Evolutionary conservation across 2,888 invertebrate genomes (phyloP).

Genomic region (Iphiclides podalirius): DNA sequence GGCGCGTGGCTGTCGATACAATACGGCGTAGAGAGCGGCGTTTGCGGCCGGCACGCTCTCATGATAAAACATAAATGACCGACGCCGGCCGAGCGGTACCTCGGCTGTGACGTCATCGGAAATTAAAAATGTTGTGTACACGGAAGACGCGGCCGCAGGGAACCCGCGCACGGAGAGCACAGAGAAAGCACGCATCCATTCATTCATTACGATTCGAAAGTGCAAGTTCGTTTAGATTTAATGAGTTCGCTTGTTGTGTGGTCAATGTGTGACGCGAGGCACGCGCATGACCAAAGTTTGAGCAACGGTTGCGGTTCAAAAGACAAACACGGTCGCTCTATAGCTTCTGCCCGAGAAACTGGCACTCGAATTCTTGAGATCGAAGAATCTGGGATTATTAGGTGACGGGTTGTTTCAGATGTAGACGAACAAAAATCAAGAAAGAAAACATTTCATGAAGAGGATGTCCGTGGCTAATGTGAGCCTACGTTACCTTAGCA

Average conservation of each 20-base stretch:
- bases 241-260: constrained; percentile 34
- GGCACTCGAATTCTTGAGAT: too few relatives aligned
- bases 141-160: constrained; percentile 54
- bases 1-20: constrained; percentile 33
- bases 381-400: too few relatives aligned
- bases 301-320: too few relatives aligned
- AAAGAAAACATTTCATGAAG: too few relatives aligned
- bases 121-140: constrained; percentile 62
- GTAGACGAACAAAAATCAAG: too few relatives aligned
- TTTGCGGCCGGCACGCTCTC: constrained; percentile 54
- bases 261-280: constrained; percentile 21
- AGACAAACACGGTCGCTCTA: too few relatives aligned
- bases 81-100: constrained; percentile 53
- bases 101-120: constrained; percentile 54
- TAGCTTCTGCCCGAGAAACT: too few relatives aligned
- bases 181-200: constrained; percentile 59
- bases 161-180: constrained; percentile 47
- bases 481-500: too few relatives aligned
- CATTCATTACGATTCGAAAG: constrained; percentile 60
- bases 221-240: constrained; percentile 50
- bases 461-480: too few relatives aligned
- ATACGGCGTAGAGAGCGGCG: constrained; percentile 32
- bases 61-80: constrained; percentile 67
- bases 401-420: too few relatives aligned
- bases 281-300: too few relatives aligned